Conservation (phyloP, 1,140 invertebrate genomes). For the Mamestra configurata region DNA sequence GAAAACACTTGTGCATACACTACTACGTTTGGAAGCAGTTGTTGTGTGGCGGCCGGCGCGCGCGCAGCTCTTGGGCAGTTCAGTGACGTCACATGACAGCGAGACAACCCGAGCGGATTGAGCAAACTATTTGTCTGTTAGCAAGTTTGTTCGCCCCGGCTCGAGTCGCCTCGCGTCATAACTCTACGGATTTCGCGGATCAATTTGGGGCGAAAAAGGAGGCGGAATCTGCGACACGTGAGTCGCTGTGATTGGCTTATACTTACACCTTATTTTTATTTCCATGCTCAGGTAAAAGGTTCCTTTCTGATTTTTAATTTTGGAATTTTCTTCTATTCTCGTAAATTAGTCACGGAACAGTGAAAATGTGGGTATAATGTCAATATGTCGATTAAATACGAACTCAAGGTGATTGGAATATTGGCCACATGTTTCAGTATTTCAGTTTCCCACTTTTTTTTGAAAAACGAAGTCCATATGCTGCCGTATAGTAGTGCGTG, state of each 20-base stretch:
- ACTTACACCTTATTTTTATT: constrained; percentile 12
- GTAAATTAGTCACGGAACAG: neutral
- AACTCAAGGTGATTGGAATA: neutral
- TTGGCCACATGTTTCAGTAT: constrained; percentile 37
- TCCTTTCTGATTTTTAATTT: neutral
- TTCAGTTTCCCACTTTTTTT: constrained; percentile 2
- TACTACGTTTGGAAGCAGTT: constrained; percentile 73
- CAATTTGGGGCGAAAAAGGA: neutral
- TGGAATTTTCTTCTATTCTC: neutral
- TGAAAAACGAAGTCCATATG: constrained; percentile 23
- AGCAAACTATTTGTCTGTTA: constrained; percentile 81
- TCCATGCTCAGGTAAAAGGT: neutral
- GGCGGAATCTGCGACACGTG: constrained; percentile 34
- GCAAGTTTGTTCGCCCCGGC: constrained; percentile 88
- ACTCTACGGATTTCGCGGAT: neutral
- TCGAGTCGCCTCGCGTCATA: constrained; percentile 83
- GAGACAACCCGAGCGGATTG: constrained; percentile 86
- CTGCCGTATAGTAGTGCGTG: neutral
- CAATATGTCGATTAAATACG: constrained; percentile 10
- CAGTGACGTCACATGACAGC: constrained; percentile 51
- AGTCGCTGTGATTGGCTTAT: constrained; percentile 57
- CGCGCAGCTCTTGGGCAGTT: constrained; percentile 58
- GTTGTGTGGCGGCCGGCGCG: constrained; percentile 61
- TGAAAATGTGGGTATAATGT: constrained; percentile 2
- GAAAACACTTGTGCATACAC: constrained; percentile 85